Base-by-base conservation (phyloP, 2,797 vertebrate species). In the Melanotaenia nigrans region DNA sequence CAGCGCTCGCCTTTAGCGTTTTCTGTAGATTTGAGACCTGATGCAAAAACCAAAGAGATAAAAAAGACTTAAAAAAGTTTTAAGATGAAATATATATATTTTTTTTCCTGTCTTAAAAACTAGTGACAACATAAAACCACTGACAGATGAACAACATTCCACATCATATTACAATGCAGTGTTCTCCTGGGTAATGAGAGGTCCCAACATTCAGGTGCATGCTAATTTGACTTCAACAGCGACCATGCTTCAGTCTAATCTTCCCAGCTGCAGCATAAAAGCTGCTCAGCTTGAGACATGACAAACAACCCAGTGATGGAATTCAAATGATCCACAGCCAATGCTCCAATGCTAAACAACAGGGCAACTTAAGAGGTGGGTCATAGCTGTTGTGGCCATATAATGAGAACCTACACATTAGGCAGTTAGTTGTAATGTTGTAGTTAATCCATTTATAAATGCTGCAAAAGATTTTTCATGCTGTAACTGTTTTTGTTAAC, bases 11-110 rank as follows among this genome's bases (percentile, higher is more conserved):
- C 90, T 99, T 99, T 89, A 99, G 95, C 3, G 97, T 98, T 92
- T 99, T 98, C 90, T 99, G 98, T 84, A 98, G 94, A 89, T 98
- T 98, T 85, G 97, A 97, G 30, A 99, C 97, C 97, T 99, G 87
- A 73, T 78, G 61, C 0, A 40, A 55, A 54, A 63, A 53, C 45
- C 55, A 14, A 66, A 49, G 74, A 22, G 49, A 69, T 67, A 54
- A 22, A 24, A 22, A 32, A 30, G 35, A 28, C 33, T 9, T 28
- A 0, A 28, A 28, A 28, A 25, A 7, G 22, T 40, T 42, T 28
- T 40, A 40, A 14, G 22, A 60, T 24, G 20, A 45, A 30, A 20
- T 14, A 20, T 1, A 8, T 6, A 16, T 25, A 8, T 33, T 5
- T 33, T 8, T 33, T 33, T 33, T 33, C 32, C 12, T 22, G 38